Conservation (phyloP, 2,888 invertebrate genomes). For the Gymnosoma rotundatum region DNA sequence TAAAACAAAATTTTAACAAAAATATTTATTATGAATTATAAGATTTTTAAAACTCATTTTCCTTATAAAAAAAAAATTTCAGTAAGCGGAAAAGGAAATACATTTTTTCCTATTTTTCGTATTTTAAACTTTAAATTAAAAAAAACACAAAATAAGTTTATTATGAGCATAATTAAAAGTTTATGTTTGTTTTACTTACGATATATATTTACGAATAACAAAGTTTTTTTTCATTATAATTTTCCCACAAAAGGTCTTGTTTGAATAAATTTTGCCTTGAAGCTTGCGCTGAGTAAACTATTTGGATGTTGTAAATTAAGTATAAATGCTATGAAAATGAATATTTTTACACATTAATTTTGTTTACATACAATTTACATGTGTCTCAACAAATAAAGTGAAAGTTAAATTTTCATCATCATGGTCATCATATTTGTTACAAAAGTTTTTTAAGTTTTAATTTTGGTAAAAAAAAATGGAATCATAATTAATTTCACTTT, state of each 20-base stretch:
- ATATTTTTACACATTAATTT: not conserved
- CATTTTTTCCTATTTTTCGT: not conserved
- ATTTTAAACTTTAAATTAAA: too few species aligned
- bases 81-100: not conserved
- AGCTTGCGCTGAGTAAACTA: not conserved
- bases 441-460: conserved; percentile 7
- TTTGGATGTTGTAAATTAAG: not conserved
- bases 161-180: conserved; percentile 25
- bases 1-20: not conserved
- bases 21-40: too few species aligned
- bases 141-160: not conserved
- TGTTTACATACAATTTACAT: conserved; percentile 1
- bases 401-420: conserved; percentile 6
- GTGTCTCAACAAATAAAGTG: not conserved
- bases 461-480: not conserved
- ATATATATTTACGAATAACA: too few species aligned
- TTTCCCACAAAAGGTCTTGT: not conserved
- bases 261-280: not conserved
- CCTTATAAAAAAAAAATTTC: not conserved
- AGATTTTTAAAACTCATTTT: not conserved
- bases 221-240: not conserved
- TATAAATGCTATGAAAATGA: not conserved
- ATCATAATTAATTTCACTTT: conserved; percentile 41
- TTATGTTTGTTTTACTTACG: not conserved
- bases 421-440: not conserved